Conservation (phyloP, 1,140 invertebrate species). For the Brachionus calyciflorus region DNA sequence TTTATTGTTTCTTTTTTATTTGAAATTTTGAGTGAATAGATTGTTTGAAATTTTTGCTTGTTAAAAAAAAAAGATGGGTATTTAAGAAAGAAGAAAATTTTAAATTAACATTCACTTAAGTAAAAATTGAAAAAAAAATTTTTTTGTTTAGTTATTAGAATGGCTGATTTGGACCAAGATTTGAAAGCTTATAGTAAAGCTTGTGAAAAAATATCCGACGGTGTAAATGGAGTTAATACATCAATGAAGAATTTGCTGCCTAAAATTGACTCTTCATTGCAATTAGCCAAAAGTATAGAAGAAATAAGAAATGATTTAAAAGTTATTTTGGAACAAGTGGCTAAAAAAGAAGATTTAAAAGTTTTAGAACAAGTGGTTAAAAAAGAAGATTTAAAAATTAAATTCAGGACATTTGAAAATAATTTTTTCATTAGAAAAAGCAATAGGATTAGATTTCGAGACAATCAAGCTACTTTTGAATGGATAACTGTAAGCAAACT, state of each 20-base stretch:
- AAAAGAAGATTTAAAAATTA: background rate
- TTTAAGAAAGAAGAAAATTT: too few species aligned
- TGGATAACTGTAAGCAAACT: background rate
- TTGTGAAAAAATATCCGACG: constrained; percentile 5
- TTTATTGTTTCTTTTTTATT: too few species aligned
- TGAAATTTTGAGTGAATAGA: background rate
- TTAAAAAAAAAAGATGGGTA: background rate
- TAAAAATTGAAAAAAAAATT: background rate
- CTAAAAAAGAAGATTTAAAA: too few species aligned
- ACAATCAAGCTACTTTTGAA: constrained; percentile 9
- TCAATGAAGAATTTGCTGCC: background rate
- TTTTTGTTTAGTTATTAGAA: background rate
- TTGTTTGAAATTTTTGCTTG: background rate
- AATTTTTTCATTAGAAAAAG: background rate
- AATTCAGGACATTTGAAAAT: background rate
- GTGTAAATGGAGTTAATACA: background rate
- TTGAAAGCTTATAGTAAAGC: background rate
- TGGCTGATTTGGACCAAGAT: background rate
- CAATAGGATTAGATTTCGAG: background rate
- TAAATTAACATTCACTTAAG: background rate
- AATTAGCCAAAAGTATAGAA: background rate
- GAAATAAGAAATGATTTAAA: constrained; percentile 13
- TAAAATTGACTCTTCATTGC: background rate
- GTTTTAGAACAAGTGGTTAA: background rate
- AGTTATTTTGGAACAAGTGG: background rate